phyloP scores from a whole-genome alignment of 2,888 invertebrate species.

The Helobdella robusta region DNA sequence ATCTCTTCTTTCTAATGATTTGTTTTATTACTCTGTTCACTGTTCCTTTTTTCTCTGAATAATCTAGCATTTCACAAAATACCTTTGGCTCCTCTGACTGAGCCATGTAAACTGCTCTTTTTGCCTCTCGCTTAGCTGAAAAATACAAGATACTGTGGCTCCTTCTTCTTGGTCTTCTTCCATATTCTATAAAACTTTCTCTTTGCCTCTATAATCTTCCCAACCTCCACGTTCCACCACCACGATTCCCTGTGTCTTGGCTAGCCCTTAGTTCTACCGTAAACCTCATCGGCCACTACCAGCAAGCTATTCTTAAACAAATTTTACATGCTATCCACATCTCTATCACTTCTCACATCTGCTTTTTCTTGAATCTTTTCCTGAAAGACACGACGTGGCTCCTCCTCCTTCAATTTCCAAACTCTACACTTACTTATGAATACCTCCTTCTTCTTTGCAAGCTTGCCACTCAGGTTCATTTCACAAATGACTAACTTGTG shows the following conservation, averaged over 20 bases:
- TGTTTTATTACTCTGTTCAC: neutral
- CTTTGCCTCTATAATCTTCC: neutral
- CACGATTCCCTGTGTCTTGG: neutral
- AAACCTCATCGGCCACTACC: neutral
- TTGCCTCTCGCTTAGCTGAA: neutral
- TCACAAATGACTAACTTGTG: neutral
- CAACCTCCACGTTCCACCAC: constrained; percentile 1
- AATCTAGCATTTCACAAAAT: neutral
- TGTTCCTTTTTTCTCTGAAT: neutral
- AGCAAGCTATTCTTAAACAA: neutral
- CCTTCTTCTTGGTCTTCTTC: neutral
- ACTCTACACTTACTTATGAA: neutral
- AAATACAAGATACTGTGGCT: no score
- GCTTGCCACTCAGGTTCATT: neutral
- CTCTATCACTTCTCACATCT: neutral
- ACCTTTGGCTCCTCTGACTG: neutral
- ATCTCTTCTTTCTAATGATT: neutral
- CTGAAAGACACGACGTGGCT: neutral
- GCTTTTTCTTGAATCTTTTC: neutral
- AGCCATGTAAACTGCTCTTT: neutral
- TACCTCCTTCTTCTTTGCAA: neutral
- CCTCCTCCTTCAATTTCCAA: neutral
- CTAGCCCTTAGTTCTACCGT: neutral
- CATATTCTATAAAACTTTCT: neutral
- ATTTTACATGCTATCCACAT: neutral